These are phyloP conservation scores for Phrynocephalus forsythii DNA, from an alignment of 2,797 vertebrate species.

Conservation along the genomic window DNA sequence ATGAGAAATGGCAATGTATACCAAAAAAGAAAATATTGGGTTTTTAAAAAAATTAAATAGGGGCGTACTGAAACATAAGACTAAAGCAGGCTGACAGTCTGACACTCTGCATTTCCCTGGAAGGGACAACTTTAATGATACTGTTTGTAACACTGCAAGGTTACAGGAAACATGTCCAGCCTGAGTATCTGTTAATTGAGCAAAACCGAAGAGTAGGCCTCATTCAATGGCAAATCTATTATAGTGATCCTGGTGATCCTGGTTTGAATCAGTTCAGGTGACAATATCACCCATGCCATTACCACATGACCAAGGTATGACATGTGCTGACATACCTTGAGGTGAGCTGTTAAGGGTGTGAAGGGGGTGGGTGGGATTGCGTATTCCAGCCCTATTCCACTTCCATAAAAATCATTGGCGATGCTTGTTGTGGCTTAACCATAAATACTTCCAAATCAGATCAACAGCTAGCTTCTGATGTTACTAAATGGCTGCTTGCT, in stretches of 20 bases:
- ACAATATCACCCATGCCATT: not conserved
- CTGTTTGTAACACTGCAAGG: not conserved
- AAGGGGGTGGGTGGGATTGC: not conserved
- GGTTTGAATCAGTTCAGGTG: not conserved
- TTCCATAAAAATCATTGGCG: not conserved
- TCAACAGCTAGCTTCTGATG: not conserved
- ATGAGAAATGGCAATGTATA: not conserved
- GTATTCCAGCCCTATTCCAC: not conserved
- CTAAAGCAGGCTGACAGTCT: not conserved
- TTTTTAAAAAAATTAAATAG: not conserved
- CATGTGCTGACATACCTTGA: not conserved
- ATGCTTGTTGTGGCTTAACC: not conserved
- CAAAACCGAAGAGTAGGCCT: not conserved
- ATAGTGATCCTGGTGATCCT: not conserved
- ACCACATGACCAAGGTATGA: not conserved
- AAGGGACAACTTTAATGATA: not conserved
- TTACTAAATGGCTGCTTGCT: not conserved
- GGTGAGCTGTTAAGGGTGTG: not conserved
- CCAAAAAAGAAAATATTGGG: not conserved
- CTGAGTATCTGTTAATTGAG: not conserved
- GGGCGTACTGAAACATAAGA: not conserved
- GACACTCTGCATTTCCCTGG: not conserved
- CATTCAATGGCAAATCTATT: not conserved
- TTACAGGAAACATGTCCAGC: not conserved
- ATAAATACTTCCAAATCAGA: conserved; percentile 1